Evolutionary conservation across 2,888 invertebrate species (phyloP), one percentile per base, ranked within the genome.

Genomic region (Polietes domitor): DNA sequence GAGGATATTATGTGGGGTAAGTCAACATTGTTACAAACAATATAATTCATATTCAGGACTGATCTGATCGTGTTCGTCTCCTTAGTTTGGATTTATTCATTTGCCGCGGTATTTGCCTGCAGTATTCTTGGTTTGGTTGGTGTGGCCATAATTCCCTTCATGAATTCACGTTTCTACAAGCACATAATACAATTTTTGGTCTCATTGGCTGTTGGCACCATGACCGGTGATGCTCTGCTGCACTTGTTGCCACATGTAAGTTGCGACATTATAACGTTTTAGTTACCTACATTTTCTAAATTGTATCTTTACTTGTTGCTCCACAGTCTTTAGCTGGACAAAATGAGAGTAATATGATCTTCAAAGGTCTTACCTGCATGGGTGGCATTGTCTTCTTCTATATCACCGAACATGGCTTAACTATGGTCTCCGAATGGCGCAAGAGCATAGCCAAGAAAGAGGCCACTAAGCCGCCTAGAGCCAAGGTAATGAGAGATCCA

Each of bases 221-320:
- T 98, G 80, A 96, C 97, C 63, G 98, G 98, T 0, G 98, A 98
- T 92, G 98, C 98, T 0, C 93, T 98, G 61, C 93, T 98, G 81
- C 98, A 98, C 93, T 94, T 98, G 32, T 93, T 98, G 91, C 98
- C 98, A 21, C 97, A 98, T 90, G 97, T 97, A 80, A 95, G 92
- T 88, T 41, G 1, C 53, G 68, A 58, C 17, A 53, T 41, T 28
- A 26, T 37, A 37, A 10, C 6, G 12, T 37, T 37, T 37, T 1
- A 7, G 12, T 37, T 7, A 37, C 1, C 4, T n/a, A n/a, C n/a
- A n/a, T 9, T 37, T 37, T 6, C 21, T 72, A 47, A 10, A 9
- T 68, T 71, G 3, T 50, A 80, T 15, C 9, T 47, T 9, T 41
- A 4, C 0, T 65, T 58, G 1, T 61, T 74, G 50, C 5, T 63